Base-by-base conservation (phyloP, 2,888 invertebrate species). In the Tenthredo mesomela region DNA sequence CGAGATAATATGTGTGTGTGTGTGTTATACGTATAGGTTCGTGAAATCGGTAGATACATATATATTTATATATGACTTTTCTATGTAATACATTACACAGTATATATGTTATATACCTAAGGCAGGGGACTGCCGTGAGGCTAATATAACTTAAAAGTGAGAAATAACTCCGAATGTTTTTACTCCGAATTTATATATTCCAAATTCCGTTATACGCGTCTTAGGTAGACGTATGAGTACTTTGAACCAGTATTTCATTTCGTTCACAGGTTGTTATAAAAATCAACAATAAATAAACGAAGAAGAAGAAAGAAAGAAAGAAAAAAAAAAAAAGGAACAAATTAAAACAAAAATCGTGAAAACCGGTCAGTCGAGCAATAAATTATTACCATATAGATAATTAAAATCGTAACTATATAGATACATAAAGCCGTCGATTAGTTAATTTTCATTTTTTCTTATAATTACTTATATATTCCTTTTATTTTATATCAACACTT, bases 111-210 rank as follows among this genome's bases (percentile, higher is more conserved):
- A 73, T 73, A 33, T 70, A 70, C 43, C 29, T 77, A 77, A 29
- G 21, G 21, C 29, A 25, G 75, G 12, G 33, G 29, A 50, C 25
- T 25, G 67, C 67, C 67, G 67, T 67, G 18, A 67, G 47, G 75
- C 47, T 77, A 77, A 77, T 77, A 77, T 29, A 50, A 29, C 6
- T 33, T 18, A 47, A 77, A 77, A 77, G 47, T 77, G 47, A 50
- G 50, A 54, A 77, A 47, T 29, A 77, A 29, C 25, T 21, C 50
- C 6, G 29, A 18, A 47, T 18, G 54, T 54, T 77, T 77, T 77
- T 77, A 77, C 54, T 77, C 54, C 29, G 29, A 54, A 77, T 77
- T 77, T 54, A 54, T 33, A 33, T 50, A 77, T 77, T 77, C 77
- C 9, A 54, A 77, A 77, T 33, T 77, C 54, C 77, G 77, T 77